Evolutionary conservation across 2,113 vertebrate species (phyloP).

Genomic region (Lepisosteus oculatus): DNA sequence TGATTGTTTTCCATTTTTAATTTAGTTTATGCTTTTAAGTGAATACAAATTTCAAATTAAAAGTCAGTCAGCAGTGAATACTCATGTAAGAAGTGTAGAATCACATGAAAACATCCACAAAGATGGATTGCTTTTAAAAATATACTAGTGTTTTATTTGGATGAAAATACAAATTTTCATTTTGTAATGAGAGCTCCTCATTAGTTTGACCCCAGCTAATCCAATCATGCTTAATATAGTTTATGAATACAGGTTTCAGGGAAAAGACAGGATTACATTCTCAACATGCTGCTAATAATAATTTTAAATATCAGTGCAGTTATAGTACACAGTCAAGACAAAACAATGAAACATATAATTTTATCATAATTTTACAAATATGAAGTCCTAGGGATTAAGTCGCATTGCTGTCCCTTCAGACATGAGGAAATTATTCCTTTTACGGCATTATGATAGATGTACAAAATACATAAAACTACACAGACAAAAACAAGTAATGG

Average conservation of each 20-base stretch:
- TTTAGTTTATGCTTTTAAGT: neutral
- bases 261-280: neutral
- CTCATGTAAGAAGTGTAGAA: neutral
- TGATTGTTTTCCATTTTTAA: no score
- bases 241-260: neutral
- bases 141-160: neutral
- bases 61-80: no score
- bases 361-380: neutral
- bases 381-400: no score
- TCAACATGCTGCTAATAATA: constrained; percentile 4
- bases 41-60: neutral
- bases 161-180: neutral
- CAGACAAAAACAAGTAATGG: no score
- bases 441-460: no score
- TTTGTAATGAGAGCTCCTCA: neutral
- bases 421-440: no score
- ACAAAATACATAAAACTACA: no score
- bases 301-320: neutral
- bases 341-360: neutral
- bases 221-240: neutral
- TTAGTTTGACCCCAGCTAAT: neutral
- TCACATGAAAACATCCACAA: neutral
- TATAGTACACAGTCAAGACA: neutral
- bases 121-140: neutral
- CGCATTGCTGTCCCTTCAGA: no score